phyloP scores from a whole-genome alignment of 2,113 vertebrate species.

The Rousettus leschenaultii region DNA sequence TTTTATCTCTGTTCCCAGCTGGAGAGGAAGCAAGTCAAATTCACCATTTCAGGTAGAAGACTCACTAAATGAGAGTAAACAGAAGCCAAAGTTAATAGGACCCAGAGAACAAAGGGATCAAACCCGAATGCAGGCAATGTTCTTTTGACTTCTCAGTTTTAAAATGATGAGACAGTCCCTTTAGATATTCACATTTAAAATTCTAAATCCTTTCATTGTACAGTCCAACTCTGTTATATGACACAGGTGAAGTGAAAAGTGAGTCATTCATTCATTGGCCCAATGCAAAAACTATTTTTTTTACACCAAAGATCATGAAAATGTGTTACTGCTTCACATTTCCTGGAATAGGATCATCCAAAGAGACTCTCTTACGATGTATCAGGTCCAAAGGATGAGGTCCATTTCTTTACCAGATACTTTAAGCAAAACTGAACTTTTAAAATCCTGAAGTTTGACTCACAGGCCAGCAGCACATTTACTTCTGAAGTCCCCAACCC shows the following conservation, averaged over 20 bases:
- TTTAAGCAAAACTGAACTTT: background rate
- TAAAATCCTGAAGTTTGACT: background rate
- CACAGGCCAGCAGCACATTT: background rate
- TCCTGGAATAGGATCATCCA: background rate
- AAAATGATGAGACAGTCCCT: background rate
- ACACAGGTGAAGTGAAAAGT: background rate
- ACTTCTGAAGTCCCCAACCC: background rate
- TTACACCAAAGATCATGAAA: background rate
- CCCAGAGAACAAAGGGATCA: background rate
- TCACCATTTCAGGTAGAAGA: constrained; percentile 19
- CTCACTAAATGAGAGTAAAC: background rate
- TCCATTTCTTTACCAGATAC: background rate
- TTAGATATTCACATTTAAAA: background rate
- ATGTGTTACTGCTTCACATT: background rate
- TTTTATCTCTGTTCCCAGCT: background rate
- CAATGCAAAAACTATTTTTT: background rate
- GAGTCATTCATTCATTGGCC: background rate
- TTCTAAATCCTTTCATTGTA: background rate
- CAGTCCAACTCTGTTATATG: background rate
- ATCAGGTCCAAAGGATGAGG: background rate
- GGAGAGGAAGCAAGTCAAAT: constrained; percentile 3
- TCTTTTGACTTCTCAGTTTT: background rate
- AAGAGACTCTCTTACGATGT: background rate
- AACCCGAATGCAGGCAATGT: background rate
- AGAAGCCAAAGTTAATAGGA: background rate